These are phyloP conservation scores for Melikaiella ostensackeni DNA, from an alignment of 2,888 invertebrate genomes.

Conservation along the genomic window DNA sequence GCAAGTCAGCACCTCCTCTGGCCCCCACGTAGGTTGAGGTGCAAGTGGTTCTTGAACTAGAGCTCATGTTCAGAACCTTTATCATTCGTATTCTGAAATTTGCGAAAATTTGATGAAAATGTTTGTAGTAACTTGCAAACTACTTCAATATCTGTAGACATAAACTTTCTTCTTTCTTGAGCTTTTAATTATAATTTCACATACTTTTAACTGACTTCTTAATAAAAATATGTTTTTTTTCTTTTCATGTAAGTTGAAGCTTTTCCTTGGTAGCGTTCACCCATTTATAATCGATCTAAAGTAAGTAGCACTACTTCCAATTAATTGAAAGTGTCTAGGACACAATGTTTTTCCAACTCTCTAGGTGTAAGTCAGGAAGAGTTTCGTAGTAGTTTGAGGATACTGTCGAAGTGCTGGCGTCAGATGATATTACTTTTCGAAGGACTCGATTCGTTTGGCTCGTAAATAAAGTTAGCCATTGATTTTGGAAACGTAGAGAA, in stretches of 20 bases:
- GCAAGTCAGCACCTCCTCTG: neutral
- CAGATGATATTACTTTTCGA: conserved; percentile 1
- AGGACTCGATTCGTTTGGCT: conserved; percentile 26
- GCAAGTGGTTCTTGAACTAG: conserved; percentile 1
- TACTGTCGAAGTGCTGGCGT: neutral
- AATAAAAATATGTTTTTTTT: neutral
- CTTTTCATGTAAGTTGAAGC: conserved; percentile 27
- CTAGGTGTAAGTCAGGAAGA: neutral
- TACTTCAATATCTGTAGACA: too few relatives aligned
- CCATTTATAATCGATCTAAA: too few relatives aligned
- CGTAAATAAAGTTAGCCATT: conserved; percentile 24
- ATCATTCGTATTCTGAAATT: neutral
- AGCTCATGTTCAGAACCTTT: neutral
- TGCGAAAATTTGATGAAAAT: neutral
- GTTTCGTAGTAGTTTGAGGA: neutral
- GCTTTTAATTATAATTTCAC: neutral
- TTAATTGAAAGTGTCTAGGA: neutral
- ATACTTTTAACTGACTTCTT: neutral
- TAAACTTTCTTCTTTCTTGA: too few relatives aligned
- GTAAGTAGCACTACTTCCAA: neutral
- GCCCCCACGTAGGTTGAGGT: conserved; percentile 4
- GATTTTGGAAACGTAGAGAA: conserved; percentile 38
- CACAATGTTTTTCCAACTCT: neutral
- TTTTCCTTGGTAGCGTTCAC: neutral
- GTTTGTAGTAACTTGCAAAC: too few relatives aligned